Evolutionary conservation across 2,888 invertebrate genomes (phyloP), one percentile per base, ranked within the genome.

Genomic region (Tuberolachnus salignus): DNA sequence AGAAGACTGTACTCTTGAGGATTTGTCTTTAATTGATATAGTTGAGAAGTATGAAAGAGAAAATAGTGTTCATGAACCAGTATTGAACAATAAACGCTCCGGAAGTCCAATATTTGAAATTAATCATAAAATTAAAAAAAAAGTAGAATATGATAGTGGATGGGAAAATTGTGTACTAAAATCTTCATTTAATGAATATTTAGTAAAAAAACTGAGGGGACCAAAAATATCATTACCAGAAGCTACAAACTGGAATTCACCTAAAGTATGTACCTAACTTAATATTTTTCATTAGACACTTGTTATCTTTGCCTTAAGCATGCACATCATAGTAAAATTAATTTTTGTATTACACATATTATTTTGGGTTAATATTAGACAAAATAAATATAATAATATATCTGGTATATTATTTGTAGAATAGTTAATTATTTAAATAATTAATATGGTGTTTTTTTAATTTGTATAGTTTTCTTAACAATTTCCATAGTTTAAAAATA

Each of bases 251-350:
- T 55, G 64, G 61, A 82, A 83, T 55, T 69, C 49, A 4, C 81
- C 83, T 44, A 83, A 83, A 82, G 81, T 75, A n/a, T 67, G 63
- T 42, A 34, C 34, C 34, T 34, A 82, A 80, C 59, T 14, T 44
- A 16, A 57, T 19, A 1, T 67, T 6, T 34, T n/a, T 3, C 6
- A 34, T 34, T 34, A 4, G 6, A 34, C 6, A 4, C 6, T 34
- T 34, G 34, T 34, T 34, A 34, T 34, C 34, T 34, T 34, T 34
- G 34, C 6, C 6, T 34, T 34, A 4, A 34, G 34, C 34, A 34
- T 34, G 34, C 34, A 34, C 6, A 6, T 6, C 34, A 34, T 34
- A 34, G 34, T 6, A 34, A 34, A 34, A 34, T 34, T 34, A 4
- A 6, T 34, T 34, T 34, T 34, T 34, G 34, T 34, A 34, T 34